phyloP scores from a whole-genome alignment of 2,888 invertebrate species.

The Periphyllus acericola region DNA sequence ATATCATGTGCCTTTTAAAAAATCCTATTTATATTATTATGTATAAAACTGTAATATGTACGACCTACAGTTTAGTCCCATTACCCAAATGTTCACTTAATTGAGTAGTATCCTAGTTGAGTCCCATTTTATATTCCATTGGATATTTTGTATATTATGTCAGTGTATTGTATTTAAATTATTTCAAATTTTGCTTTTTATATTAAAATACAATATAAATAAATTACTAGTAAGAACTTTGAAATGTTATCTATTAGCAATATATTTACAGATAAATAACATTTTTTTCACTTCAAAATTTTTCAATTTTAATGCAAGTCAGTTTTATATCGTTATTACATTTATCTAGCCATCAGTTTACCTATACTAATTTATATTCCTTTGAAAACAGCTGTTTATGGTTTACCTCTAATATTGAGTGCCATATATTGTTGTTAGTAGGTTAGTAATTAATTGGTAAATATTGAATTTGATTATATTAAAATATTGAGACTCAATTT shows the following conservation, averaged over 20 bases:
- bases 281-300: not conserved
- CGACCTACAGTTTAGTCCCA: not conserved
- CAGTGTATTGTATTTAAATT: not conserved
- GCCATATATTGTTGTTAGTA: not conserved
- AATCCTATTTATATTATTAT: not conserved
- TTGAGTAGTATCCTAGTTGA: not conserved
- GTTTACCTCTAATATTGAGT: not conserved
- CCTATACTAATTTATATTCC: not conserved
- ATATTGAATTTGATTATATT: not conserved
- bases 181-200: not conserved
- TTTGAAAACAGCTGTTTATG: not conserved
- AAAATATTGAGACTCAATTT: not conserved
- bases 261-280: no score
- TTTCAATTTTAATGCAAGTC: not conserved
- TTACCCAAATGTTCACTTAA: not conserved
- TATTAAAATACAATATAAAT: not conserved
- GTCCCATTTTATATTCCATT: not conserved
- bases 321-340: not conserved
- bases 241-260: not conserved
- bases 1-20: slow-evolving; percentile 39
- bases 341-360: not conserved
- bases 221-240: not conserved
- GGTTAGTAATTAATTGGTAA: not conserved
- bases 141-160: not conserved
- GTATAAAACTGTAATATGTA: slow-evolving; percentile 22